Percentiles rank a stretch among this genome's conserved stretches.
Evolutionary conservation across 1,140 invertebrate species (phyloP).

Genomic region (Akabosia matsudoensis): DNA sequence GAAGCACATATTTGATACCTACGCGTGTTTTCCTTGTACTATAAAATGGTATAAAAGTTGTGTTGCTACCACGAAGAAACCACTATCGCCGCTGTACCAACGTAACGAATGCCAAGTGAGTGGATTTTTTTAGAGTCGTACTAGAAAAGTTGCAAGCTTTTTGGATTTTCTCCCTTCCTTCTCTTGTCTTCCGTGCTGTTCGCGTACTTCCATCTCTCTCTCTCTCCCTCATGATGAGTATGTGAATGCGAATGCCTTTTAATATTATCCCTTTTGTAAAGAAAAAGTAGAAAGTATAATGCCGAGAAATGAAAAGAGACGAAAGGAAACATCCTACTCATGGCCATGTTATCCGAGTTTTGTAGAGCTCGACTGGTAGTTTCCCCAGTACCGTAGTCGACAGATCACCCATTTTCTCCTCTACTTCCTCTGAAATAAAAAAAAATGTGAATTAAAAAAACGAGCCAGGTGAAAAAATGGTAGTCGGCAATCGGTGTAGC

Average conservation of each 20-base stretch:
- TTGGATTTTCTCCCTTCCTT: neutral
- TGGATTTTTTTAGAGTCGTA: neutral
- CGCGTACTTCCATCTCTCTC: neutral
- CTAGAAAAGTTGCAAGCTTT: neutral
- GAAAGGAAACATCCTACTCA: neutral
- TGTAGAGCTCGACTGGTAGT: too few relatives aligned
- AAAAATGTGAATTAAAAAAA: too few relatives aligned
- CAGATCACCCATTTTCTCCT: neutral
- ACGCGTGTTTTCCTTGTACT: too few relatives aligned
- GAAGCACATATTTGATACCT: too few relatives aligned
- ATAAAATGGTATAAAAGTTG: neutral
- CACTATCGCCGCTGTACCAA: too few relatives aligned
- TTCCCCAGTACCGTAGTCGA: slow-evolving; percentile 1
- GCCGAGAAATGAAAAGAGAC: neutral
- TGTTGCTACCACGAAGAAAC: neutral
- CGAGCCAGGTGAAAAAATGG: too few relatives aligned
- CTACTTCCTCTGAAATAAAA: neutral
- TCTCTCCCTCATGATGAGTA: neutral
- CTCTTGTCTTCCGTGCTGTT: neutral
- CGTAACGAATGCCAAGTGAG: neutral
- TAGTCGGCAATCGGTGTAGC: too few relatives aligned
- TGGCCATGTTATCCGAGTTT: neutral
- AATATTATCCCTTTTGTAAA: neutral
- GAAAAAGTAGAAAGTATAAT: neutral
- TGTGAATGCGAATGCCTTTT: neutral